phyloP scores from a whole-genome alignment of 2,888 invertebrate genomes.

The Mycalesis mineus region DNA sequence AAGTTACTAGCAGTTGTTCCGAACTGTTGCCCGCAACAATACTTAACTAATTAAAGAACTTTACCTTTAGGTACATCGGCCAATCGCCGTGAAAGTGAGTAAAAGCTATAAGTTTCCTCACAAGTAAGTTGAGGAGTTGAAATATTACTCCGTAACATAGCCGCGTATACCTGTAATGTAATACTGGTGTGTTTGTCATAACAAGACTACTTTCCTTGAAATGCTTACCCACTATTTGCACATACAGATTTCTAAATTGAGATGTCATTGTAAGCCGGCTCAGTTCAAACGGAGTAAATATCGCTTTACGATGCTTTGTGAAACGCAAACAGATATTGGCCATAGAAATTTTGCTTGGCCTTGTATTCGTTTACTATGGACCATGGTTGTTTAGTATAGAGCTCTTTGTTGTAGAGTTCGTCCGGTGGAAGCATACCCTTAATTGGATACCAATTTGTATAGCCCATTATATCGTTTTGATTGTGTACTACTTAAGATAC shows the following conservation, averaged over 20 bases:
- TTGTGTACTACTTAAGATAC: too few species aligned
- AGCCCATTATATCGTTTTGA: too few species aligned
- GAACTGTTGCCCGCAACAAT: neutral
- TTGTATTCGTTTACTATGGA: neutral
- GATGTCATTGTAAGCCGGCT: constrained; percentile 7
- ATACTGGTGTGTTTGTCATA: constrained; percentile 10
- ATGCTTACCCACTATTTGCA: constrained; percentile 18
- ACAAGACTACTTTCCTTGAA: constrained; percentile 18
- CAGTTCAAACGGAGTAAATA: neutral
- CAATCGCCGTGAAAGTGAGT: constrained; percentile 27
- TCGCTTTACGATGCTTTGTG: neutral
- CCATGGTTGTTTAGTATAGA: too few species aligned
- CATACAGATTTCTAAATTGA: constrained; percentile 23
- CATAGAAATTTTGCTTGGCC: neutral
- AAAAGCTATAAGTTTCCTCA: constrained; percentile 42
- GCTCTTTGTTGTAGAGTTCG: too few species aligned
- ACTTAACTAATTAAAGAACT: neutral
- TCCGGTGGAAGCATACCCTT: too few species aligned
- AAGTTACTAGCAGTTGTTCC: neutral
- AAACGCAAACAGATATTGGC: neutral
- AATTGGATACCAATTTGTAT: too few species aligned
- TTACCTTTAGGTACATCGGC: neutral
- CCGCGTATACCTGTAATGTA: constrained; percentile 22
- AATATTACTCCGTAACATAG: constrained; percentile 40
- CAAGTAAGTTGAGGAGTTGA: constrained; percentile 42